phyloP scores from a whole-genome alignment of 2,113 vertebrate species.

The Actinemys pallida region DNA sequence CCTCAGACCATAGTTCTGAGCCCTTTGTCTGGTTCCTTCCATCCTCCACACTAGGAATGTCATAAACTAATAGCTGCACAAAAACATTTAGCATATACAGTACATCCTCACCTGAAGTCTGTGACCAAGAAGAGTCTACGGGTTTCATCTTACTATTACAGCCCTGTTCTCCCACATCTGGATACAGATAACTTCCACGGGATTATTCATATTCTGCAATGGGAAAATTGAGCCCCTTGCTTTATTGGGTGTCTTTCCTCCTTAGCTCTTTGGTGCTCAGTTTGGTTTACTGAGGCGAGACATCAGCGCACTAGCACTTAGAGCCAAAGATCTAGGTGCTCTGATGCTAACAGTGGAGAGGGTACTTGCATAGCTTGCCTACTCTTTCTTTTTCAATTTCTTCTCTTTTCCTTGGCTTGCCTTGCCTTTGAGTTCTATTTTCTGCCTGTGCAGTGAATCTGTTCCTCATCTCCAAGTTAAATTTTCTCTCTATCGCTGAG shows the following conservation, averaged over 20 bases:
- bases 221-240: neutral
- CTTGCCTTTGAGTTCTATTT: neutral
- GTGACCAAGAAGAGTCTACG: neutral
- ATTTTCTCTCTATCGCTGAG: fast-evolving
- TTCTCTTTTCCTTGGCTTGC: neutral
- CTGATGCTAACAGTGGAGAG: neutral
- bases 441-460: neutral
- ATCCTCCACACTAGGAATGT: neutral
- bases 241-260: neutral
- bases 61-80: neutral
- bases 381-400: neutral
- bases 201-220: neutral
- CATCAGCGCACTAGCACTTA: neutral
- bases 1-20: neutral
- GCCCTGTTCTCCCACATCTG: neutral
- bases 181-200: neutral
- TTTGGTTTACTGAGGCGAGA: neutral
- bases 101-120: neutral
- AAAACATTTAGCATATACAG: fast-evolving
- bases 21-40: constrained; percentile 22
- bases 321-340: neutral
- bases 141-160: neutral
- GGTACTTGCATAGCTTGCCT: neutral
- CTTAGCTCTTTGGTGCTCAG: neutral
- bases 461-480: neutral